phyloP scores from a whole-genome alignment of 2,113 vertebrate genomes.

The Noturus placidus region DNA sequence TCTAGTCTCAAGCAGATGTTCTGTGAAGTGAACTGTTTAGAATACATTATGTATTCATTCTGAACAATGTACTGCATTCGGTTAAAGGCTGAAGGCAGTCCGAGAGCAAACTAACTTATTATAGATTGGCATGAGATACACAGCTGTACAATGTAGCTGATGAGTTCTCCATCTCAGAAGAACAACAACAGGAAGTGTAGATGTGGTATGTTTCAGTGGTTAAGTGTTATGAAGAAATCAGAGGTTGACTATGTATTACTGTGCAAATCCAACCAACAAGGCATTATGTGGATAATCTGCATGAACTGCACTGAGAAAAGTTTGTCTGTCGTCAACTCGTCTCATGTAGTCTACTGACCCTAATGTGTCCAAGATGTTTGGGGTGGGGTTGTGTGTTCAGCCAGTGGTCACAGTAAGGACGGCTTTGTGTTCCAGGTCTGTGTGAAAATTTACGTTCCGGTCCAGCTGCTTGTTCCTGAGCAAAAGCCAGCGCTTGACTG shows the following conservation, averaged over 20 bases:
- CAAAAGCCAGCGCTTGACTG: constrained; percentile 50
- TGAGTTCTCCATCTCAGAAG: neutral
- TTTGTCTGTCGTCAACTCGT: constrained; percentile 30
- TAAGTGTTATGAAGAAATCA: constrained; percentile 26
- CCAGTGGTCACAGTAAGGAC: constrained; percentile 30
- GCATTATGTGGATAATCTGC: constrained; percentile 23
- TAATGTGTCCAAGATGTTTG: constrained; percentile 34
- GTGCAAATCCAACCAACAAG: neutral
- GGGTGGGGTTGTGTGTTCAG: constrained; percentile 45
- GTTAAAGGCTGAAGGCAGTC: neutral
- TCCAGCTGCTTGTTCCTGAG: constrained; percentile 66
- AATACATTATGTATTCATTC: neutral
- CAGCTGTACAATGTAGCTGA: constrained; percentile 14
- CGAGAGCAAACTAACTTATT: neutral
- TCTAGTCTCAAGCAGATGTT: neutral
- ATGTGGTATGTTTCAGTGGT: constrained; percentile 37
- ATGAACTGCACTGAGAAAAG: constrained; percentile 26
- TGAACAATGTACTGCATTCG: neutral
- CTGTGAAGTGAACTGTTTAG: neutral
- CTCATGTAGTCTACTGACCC: constrained; percentile 7
- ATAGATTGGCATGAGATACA: neutral
- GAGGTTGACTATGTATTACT: constrained; percentile 17
- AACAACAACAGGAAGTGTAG: constrained; percentile 25
- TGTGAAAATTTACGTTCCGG: constrained; percentile 53
- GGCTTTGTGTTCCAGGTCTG: constrained; percentile 28